Conservation (phyloP, 2,113 vertebrate species). For the Tenrec ecaudatus region DNA sequence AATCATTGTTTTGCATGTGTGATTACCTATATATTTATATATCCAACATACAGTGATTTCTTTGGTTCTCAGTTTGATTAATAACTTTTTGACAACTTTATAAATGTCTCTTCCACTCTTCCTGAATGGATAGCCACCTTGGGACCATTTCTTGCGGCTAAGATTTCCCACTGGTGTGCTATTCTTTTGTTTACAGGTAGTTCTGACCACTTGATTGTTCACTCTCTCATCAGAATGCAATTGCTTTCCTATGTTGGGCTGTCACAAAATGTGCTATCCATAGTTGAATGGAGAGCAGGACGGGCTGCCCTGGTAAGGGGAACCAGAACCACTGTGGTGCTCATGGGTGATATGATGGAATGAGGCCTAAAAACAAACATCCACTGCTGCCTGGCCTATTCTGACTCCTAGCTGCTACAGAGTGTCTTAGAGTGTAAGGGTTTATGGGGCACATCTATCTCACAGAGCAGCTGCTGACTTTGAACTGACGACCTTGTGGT, state of each 20-base stretch:
- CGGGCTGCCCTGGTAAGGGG: neutral
- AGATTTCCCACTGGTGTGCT: slow-evolving; percentile 53
- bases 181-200: slow-evolving; percentile 39
- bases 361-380: no score
- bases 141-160: slow-evolving; percentile 11
- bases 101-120: slow-evolving; percentile 68
- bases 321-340: slow-evolving; percentile 8
- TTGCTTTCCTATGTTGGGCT: slow-evolving; percentile 35
- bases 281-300: slow-evolving; percentile 43
- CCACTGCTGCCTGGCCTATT: no score
- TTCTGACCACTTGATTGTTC: slow-evolving; percentile 31
- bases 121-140: slow-evolving; percentile 31
- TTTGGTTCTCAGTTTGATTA: slow-evolving; percentile 70
- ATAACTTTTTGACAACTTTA: slow-evolving; percentile 67
- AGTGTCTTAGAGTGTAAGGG: no score
- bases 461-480: no score
- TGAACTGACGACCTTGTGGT: no score
- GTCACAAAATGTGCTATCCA: neutral
- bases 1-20: neutral
- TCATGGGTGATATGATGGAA: neutral
- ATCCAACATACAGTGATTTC: slow-evolving; percentile 53
- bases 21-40: slow-evolving; percentile 62
- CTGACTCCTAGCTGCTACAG: no score
- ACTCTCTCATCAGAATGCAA: slow-evolving; percentile 65
- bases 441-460: no score